phyloP scores from a whole-genome alignment of 30 jellyfish, hydroid and myxozoan genomes.

The Phacellophora camtschatica region DNA sequence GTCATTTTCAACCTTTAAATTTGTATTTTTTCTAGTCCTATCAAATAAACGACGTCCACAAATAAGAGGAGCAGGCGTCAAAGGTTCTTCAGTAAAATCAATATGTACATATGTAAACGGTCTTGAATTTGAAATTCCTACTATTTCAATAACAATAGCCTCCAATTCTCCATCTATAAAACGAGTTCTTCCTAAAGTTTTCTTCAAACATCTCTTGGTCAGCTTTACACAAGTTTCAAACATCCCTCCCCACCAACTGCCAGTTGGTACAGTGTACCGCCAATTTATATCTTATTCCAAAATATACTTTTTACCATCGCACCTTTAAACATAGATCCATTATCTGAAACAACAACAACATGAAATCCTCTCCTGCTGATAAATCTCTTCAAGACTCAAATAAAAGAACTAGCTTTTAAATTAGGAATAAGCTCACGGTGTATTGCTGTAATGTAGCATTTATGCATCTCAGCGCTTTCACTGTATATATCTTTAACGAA shows the following conservation, averaged over 20 bases:
- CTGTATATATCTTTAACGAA: too few species aligned
- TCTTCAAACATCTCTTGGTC: background rate
- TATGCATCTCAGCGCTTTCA: too few species aligned
- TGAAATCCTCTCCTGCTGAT: too few species aligned
- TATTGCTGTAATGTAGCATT: too few species aligned
- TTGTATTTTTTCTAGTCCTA: background rate
- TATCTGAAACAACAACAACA: too few species aligned
- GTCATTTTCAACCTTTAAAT: background rate
- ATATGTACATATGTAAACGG: background rate
- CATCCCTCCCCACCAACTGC: background rate
- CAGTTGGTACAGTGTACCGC: background rate
- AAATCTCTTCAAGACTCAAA: too few species aligned
- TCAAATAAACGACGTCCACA: conserved; percentile 4
- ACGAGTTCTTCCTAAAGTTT: background rate
- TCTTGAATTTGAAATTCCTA: background rate
- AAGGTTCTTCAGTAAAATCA: background rate
- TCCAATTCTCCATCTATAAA: background rate
- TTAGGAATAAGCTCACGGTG: too few species aligned
- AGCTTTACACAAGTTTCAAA: background rate
- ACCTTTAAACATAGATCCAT: background rate
- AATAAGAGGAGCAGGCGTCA: background rate
- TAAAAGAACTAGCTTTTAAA: too few species aligned
- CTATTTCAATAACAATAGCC: background rate
- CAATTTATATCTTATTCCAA: background rate
- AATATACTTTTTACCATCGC: background rate